Base-by-base conservation (phyloP, 92 coral and sea anemone genomes). In the Heteractis magnifica region DNA sequence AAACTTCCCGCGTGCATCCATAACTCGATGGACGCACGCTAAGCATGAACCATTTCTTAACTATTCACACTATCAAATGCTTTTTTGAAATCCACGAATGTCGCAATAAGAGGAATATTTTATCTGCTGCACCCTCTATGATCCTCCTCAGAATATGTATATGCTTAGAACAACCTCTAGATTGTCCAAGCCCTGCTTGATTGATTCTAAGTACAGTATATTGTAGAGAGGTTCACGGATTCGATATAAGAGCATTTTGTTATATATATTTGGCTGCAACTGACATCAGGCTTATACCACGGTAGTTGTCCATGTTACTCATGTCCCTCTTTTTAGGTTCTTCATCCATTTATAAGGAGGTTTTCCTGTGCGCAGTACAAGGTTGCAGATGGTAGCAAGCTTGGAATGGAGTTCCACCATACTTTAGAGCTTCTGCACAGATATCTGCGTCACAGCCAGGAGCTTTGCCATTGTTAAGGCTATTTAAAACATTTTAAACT, bases 71-170 rank as follows among this genome's bases (percentile, higher is more conserved):
- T n/a, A n/a, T n/a, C n/a, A n/a, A n/a, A 88, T 6, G 85, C 85
- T 72, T 88, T 88, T 44, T 79, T 72, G 72, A 88, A 83, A 34
- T 88, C 87, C 10, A 73, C 75, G 62, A 83, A 84, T 20, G 78
- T 59, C 4, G 70, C 70, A 55, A 52, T 41, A 78, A 71, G 75
- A 71, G 75, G n/a, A 71, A 71, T 6, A 48, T 10, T 71, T 71
- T 59, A 59, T 59, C 65, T 59, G 65, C 13, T 14, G 15, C 65
- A 13, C 6, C 65, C 13, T 59, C n/a, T 3, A 59, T 59, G 13
- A 59, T 59, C n/a, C 65, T 15, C 13, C 16, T 59, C 13, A 59
- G 13, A 59, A 59, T 14, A 59, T 59, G 65, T 59, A 59, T 59
- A 59, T 59, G 65, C 65, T 59, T 18, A 59, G 65, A 4, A 59